phyloP scores from a whole-genome alignment of 2,888 invertebrate genomes.

The Drosophila dives region DNA sequence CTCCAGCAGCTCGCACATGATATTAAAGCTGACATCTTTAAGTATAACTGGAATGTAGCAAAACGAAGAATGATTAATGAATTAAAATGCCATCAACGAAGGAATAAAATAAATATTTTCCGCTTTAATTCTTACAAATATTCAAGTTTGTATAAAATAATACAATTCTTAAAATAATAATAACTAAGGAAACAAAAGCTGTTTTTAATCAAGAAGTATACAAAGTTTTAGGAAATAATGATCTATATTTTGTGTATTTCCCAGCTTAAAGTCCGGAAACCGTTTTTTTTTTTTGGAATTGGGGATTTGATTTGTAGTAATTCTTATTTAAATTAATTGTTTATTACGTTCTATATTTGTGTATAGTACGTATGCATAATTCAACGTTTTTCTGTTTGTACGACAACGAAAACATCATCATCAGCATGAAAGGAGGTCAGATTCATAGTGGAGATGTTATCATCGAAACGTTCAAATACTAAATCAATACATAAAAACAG shows the following conservation, averaged over 20 bases:
- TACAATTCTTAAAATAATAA: neutral
- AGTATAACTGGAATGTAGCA: constrained; percentile 84
- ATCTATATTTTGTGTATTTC: neutral
- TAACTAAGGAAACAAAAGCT: neutral
- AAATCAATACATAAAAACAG: constrained; percentile 83
- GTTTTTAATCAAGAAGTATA: neutral
- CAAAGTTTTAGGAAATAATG: neutral
- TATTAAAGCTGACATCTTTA: constrained; percentile 87
- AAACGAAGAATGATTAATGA: neutral
- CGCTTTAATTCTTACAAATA: neutral
- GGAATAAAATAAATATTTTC: neutral
- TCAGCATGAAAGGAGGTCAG: constrained; percentile 81
- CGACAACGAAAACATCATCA: constrained; percentile 45
- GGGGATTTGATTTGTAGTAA: neutral
- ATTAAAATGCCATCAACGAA: neutral
- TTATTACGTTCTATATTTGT: constrained; percentile 35
- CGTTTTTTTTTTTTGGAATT: constrained; percentile 17
- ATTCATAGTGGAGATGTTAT: constrained; percentile 83
- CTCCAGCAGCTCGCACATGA: constrained; percentile 86
- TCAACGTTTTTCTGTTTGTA: constrained; percentile 10
- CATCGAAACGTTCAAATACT: constrained; percentile 82
- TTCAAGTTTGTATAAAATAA: neutral
- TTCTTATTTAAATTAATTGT: constrained; percentile 4
- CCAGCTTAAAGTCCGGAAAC: neutral
- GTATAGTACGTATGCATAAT: neutral